Evolutionary conservation across 92 coral and sea anemone genomes (phyloP), one percentile per base, ranked within the genome.

Genomic region (Montipora capitata): DNA sequence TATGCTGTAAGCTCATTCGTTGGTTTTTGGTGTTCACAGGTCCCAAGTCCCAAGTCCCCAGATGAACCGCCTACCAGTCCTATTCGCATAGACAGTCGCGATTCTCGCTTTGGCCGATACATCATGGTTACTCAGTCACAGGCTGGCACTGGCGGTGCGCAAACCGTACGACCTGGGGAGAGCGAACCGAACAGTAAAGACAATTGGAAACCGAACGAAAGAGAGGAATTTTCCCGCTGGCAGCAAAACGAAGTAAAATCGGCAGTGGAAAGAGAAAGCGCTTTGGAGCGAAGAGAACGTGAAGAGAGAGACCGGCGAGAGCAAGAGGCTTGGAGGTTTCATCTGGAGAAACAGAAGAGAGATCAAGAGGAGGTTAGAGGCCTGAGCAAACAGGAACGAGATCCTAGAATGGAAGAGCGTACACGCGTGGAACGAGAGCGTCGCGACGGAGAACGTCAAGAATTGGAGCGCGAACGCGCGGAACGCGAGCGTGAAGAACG

Each of bases 21-120:
- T 11, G 9, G 59, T 17, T 74, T 15, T 17, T 39, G 42, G 69
- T 52, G 16, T 44, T 38, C 58, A 40, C 63, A 91, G 94, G 90
- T n/a, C n/a, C n/a, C n/a, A n/a, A n/a, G n/a, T n/a, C n/a, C n/a
- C n/a, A 87, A 78, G 5, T 83, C 92, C 41, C 81, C 91, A 7
- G 98, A 92, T 7, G 94, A 95, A 58, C 89, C 94, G 8, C 98
- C 98, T 2, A 58, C 83, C 74, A 95, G 98, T 72, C 96, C 98
- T 14, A 92, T 95, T 7, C 83, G 95, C 63, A 67, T 95, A 9
- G 96, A 95, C 78, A 93, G 91, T 72, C 94, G 94, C 2, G 84
- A 94, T 62, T 88, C 96, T 4, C 94, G 91, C 41, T 86, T 51
- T 10, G 98, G 98, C 0, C 93, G 98, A 38, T 92, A 92, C 44